Conservation (phyloP, 2,113 vertebrate genomes). For the Glareola pratincola region DNA sequence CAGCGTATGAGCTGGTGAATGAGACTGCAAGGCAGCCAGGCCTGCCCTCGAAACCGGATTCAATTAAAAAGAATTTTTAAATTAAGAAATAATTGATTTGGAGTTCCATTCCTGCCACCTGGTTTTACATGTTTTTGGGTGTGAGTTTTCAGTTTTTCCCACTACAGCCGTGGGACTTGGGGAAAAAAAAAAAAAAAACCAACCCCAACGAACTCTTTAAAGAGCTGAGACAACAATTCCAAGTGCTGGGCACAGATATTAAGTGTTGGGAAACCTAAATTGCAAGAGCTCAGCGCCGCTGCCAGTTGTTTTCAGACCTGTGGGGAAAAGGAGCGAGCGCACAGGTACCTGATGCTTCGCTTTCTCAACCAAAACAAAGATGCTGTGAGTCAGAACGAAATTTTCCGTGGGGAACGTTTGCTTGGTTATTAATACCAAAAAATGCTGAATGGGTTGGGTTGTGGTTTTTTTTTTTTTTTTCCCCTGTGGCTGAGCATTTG, state of each 20-base stretch:
- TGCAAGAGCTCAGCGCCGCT: neutral
- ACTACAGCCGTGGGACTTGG: neutral
- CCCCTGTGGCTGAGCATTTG: neutral
- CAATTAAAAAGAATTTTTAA: neutral
- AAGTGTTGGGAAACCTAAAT: constrained; percentile 4
- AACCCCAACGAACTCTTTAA: neutral
- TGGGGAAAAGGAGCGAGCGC: neutral
- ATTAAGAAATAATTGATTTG: constrained; percentile 10
- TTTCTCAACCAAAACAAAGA: neutral
- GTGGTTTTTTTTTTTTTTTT: fast-evolving
- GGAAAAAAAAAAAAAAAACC: neutral
- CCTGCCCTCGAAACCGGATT: neutral
- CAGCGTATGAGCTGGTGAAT: neutral
- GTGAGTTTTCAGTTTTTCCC: constrained; percentile 7
- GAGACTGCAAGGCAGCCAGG: neutral
- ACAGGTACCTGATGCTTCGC: neutral
- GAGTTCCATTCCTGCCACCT: neutral
- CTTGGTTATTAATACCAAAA: neutral
- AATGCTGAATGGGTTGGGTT: neutral
- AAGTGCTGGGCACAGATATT: neutral
- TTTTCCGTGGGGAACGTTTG: neutral
- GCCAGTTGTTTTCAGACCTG: neutral
- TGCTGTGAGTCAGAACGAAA: neutral
- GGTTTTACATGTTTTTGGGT: neutral
- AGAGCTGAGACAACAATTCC: constrained; percentile 11